phyloP scores from a whole-genome alignment of 2,888 invertebrate genomes.

The Adineta ricciae region DNA sequence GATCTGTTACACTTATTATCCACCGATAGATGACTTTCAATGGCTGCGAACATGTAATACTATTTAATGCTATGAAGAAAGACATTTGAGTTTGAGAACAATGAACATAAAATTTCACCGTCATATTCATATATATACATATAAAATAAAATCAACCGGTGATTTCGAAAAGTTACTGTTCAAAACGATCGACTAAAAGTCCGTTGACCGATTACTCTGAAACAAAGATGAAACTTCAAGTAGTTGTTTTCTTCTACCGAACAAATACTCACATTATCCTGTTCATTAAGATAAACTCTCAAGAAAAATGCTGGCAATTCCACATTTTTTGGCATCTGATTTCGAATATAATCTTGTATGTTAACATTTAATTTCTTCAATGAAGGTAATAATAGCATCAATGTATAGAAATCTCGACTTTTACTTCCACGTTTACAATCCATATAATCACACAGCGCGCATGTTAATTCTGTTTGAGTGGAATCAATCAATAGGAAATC shows the following conservation, averaged over 20 bases:
- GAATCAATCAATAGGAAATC: not conserved
- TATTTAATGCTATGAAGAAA: not conserved
- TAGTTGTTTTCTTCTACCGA: not conserved
- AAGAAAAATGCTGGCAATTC: constrained; percentile 5
- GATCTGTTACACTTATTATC: not conserved
- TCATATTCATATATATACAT: not conserved
- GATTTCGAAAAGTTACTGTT: not conserved
- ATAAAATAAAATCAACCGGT: not conserved
- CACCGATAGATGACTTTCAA: not conserved
- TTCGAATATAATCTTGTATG: not conserved
- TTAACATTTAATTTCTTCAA: not conserved
- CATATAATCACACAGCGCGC: constrained; percentile 8
- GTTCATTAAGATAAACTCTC: constrained; percentile 18
- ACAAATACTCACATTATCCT: not conserved
- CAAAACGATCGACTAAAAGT: not conserved
- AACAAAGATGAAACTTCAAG: not conserved
- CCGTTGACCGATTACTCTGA: not conserved
- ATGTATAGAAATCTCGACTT: not conserved
- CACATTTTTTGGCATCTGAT: not conserved
- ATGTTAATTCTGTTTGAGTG: not conserved
- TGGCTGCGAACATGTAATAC: not conserved
- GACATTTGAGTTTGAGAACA: not conserved
- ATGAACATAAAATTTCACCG: not conserved
- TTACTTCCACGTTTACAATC: not conserved
- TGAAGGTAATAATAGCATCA: not conserved